phyloP scores from a whole-genome alignment of 2,797 vertebrate species.

The Sebastes miniatus region DNA sequence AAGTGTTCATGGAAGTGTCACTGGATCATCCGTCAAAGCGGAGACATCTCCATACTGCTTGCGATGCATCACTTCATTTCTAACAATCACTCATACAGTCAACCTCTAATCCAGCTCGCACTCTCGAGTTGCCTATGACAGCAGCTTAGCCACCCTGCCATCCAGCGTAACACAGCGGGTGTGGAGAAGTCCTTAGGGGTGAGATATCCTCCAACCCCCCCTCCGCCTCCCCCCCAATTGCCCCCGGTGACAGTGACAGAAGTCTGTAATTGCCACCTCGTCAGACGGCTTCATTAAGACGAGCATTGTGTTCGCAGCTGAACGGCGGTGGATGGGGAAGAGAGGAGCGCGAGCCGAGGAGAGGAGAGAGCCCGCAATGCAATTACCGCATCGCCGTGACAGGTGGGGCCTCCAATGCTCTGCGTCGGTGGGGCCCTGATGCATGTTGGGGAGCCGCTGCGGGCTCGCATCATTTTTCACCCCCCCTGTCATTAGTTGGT shows the following conservation, averaged over 20 bases:
- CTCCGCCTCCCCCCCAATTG: conserved; percentile 52
- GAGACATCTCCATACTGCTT: conserved; percentile 53
- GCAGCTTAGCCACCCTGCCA: conserved; percentile 73
- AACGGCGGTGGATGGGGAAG: conserved; percentile 80
- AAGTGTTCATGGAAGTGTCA: conserved; percentile 41
- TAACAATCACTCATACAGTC: conserved; percentile 59
- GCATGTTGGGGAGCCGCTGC: conserved; percentile 86
- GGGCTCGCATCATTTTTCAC: conserved; percentile 95
- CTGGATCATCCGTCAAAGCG: conserved; percentile 57
- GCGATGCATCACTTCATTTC: conserved; percentile 55
- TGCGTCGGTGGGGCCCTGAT: conserved; percentile 84
- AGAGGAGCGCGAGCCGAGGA: conserved; percentile 71
- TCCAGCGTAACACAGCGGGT: conserved; percentile 72
- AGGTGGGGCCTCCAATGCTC: conserved; percentile 87
- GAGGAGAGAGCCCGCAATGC: conserved; percentile 85
- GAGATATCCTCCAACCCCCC: conserved; percentile 49
- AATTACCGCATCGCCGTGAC: conserved; percentile 87
- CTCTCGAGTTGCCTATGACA: conserved; percentile 74
- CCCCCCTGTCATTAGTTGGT: conserved; percentile 97
- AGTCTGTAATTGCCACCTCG: conserved; percentile 88
- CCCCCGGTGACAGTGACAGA: conserved; percentile 81
- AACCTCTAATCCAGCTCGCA: conserved; percentile 71
- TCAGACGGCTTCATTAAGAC: conserved; percentile 91
- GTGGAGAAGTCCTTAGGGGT: conserved; percentile 68
- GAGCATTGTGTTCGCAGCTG: conserved; percentile 84